phyloP scores from a whole-genome alignment of 2,888 invertebrate genomes.

The Uropetala carovei region DNA sequence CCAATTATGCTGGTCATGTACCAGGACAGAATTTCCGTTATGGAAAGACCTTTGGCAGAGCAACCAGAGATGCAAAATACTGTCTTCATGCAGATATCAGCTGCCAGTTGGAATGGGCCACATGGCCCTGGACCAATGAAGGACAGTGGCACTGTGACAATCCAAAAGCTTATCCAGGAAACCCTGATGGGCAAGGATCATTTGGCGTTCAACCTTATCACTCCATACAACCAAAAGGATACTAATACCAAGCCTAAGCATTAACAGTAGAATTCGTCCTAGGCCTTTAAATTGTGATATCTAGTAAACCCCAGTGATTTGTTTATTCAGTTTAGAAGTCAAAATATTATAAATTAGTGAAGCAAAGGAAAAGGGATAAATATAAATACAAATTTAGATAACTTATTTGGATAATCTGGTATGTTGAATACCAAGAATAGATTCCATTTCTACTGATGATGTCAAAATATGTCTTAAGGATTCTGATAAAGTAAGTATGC shows the following conservation, averaged over 20 bases:
- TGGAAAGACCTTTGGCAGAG: constrained; percentile 86
- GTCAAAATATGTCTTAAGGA: too few species aligned
- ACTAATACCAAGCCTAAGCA: constrained; percentile 1
- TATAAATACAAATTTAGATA: too few species aligned
- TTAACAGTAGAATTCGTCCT: too few species aligned
- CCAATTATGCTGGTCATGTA: constrained; percentile 87
- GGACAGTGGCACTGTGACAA: constrained; percentile 41
- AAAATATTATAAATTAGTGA: too few species aligned
- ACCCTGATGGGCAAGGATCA: not conserved
- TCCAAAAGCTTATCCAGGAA: constrained; percentile 15
- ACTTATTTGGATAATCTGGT: too few species aligned
- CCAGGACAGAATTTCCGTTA: constrained; percentile 85
- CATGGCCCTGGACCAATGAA: constrained; percentile 44
- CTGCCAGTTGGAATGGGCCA: constrained; percentile 66
- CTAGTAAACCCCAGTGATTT: too few species aligned
- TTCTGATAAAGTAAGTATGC: too few species aligned
- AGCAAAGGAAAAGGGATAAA: too few species aligned
- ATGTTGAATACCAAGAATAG: too few species aligned
- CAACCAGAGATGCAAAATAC: constrained; percentile 84
- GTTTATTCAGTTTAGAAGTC: too few species aligned
- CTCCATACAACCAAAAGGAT: not conserved
- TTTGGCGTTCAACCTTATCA: not conserved
- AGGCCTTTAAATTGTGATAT: too few species aligned
- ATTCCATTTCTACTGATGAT: too few species aligned
- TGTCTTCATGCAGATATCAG: constrained; percentile 83